These are phyloP conservation scores for Oikopleura dioica DNA, from an alignment of 23 tunicate genomes.

Conservation along the genomic window DNA sequence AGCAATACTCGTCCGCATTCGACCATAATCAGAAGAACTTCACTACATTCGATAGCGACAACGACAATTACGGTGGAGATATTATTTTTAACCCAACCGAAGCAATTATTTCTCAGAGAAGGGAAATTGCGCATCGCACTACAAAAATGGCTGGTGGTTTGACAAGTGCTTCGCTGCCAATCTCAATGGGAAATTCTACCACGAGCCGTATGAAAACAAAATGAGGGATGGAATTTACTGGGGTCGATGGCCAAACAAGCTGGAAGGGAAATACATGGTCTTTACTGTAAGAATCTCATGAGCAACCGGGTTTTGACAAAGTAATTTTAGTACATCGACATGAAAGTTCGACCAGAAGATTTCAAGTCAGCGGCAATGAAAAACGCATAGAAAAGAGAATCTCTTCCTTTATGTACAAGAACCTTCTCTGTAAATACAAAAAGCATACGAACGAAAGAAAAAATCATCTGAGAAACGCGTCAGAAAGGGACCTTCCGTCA, in stretches of 20 bases:
- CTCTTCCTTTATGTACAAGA: too few relatives aligned
- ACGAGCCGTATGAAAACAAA: constrained; percentile 18
- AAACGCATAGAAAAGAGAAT: too few relatives aligned
- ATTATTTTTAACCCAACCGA: background rate
- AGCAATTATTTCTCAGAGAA: background rate
- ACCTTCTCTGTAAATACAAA: too few relatives aligned
- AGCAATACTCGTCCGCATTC: constrained; percentile 20
- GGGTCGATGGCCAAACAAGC: constrained; percentile 70
- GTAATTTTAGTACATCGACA: constrained; percentile 49
- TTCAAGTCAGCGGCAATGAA: too few relatives aligned
- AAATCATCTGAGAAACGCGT: too few relatives aligned
- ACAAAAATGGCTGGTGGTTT: constrained; percentile 65
- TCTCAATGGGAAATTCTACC: constrained; percentile 47
- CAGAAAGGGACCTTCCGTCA: too few relatives aligned
- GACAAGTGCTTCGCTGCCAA: constrained; percentile 65
- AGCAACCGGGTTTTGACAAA: background rate
- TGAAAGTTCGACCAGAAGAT: constrained; percentile 41
- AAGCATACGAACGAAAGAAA: too few relatives aligned
- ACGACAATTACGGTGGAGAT: constrained; percentile 19
- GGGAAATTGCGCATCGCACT: constrained; percentile 48
- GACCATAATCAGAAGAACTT: constrained; percentile 27
- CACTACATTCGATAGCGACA: constrained; percentile 24
- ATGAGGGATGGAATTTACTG: constrained; percentile 54
- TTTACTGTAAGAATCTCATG: background rate
- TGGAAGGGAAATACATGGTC: too few relatives aligned